Conservation (phyloP, 2,888 invertebrate species). For the Aphodius sticticus region DNA sequence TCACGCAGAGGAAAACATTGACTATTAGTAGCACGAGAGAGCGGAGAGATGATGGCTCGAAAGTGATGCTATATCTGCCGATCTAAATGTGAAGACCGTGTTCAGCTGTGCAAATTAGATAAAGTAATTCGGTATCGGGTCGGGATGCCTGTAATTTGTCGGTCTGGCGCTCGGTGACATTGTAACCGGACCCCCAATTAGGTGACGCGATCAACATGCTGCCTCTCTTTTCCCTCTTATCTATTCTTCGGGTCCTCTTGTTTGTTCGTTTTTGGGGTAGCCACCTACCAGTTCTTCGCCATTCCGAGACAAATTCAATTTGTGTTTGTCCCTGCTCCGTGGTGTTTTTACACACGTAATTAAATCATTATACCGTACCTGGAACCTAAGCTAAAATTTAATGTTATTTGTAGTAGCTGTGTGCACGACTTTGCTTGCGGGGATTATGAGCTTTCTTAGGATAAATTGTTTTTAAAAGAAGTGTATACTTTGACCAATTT, state of each 20-base stretch:
- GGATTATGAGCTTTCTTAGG: too few species aligned
- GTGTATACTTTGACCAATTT: too few species aligned
- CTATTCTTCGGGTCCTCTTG: not conserved
- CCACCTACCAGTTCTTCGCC: not conserved
- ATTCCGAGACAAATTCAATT: not conserved
- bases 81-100: slow-evolving; percentile 25
- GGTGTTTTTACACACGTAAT: too few species aligned
- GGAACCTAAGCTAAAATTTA: too few species aligned
- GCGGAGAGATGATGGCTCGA: slow-evolving; percentile 7
- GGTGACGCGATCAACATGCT: slow-evolving; percentile 22
- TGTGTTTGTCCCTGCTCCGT: not conserved
- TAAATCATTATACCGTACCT: too few species aligned
- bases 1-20: not conserved
- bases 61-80: slow-evolving; percentile 14
- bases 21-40: slow-evolving; percentile 9
- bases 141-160: slow-evolving; percentile 45
- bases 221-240: not conserved
- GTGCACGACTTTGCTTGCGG: too few species aligned
- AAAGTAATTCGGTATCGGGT: slow-evolving; percentile 19
- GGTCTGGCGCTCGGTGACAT: slow-evolving; percentile 44
- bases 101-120: slow-evolving; percentile 23
- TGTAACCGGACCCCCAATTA: slow-evolving; percentile 44
- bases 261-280: not conserved
- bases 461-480: too few species aligned
- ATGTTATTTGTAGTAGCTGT: too few species aligned